Evolutionary conservation across 64 coral and sea anemone genomes (phyloP).

Genomic region (Dendronephthya gigantea): DNA sequence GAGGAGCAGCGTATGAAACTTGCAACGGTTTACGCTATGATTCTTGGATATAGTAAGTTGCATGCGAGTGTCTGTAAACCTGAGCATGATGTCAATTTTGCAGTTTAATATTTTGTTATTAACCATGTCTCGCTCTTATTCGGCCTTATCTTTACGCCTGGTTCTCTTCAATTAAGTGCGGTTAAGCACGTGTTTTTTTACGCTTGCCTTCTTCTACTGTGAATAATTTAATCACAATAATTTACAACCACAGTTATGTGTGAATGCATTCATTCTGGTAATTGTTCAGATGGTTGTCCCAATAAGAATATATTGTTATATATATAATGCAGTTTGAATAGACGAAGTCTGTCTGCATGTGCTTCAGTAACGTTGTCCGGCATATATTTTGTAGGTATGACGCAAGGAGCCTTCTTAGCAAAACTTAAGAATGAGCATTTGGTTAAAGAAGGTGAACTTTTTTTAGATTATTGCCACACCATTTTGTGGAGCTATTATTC

Average conservation of each 20-base stretch:
- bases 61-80: not conserved
- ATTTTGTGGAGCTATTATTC: no score
- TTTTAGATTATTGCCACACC: not conserved
- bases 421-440: conserved; percentile 67
- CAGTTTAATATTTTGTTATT: not conserved
- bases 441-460: conserved; percentile 67
- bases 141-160: not conserved
- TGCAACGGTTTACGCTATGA: conserved; percentile 70
- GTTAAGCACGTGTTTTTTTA: no score
- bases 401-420: conserved; percentile 33
- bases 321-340: not conserved
- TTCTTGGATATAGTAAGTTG: conserved; percentile 66
- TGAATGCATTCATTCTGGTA: no score
- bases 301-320: no score
- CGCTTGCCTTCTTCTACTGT: no score
- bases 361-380: not conserved
- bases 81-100: no score
- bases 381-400: conserved; percentile 55
- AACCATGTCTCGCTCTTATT: not conserved
- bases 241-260: no score
- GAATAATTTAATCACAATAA: no score
- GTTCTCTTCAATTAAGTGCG: no score
- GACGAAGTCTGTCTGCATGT: not conserved
- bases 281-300: no score
- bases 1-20: conserved; percentile 89